Evolutionary conservation across 2,113 vertebrate species (phyloP).

Genomic region (Sula dactylatra): DNA sequence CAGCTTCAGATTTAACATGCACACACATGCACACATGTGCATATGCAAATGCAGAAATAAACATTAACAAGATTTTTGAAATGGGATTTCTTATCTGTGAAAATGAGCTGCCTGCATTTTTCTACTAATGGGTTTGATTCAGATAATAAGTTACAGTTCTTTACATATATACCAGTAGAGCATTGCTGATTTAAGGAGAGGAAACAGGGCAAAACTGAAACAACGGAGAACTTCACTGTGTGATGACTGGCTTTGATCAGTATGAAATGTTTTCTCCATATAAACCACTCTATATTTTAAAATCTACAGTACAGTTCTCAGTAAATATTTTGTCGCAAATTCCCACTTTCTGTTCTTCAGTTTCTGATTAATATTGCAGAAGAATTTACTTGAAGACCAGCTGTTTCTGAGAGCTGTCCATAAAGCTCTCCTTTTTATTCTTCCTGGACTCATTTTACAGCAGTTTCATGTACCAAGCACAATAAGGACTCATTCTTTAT

Average conservation of each 20-base stretch:
- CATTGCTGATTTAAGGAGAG: background rate
- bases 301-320: background rate
- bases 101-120: background rate
- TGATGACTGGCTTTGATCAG: background rate
- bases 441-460: background rate
- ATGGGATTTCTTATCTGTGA: background rate
- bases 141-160: background rate
- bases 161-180: background rate
- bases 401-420: background rate
- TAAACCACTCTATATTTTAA: background rate
- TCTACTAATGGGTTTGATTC: background rate
- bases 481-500: background rate
- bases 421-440: background rate
- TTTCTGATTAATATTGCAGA: background rate
- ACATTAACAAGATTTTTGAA: background rate
- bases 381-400: background rate
- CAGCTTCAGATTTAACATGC: background rate
- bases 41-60: background rate
- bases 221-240: background rate
- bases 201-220: background rate
- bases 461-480: background rate
- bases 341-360: background rate
- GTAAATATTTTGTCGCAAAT: background rate
- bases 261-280: background rate
- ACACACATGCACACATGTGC: accelerated